phyloP scores from a whole-genome alignment of 2,113 vertebrate genomes.

The Mesocricetus auratus region DNA sequence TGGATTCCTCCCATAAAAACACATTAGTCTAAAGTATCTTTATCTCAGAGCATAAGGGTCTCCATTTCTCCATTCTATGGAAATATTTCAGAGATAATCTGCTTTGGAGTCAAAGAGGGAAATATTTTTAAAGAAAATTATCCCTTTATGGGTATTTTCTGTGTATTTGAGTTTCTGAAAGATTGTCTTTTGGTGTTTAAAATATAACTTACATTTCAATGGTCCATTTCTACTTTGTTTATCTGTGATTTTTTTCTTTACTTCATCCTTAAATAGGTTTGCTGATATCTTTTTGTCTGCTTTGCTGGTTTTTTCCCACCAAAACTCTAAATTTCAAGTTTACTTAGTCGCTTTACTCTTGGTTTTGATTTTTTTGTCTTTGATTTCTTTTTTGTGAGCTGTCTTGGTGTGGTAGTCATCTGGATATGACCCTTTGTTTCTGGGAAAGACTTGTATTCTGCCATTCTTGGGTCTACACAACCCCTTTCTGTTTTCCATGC shows the following conservation, averaged over 20 bases:
- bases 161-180: constrained; percentile 39
- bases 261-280: neutral
- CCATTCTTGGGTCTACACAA: too few relatives aligned
- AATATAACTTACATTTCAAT: neutral
- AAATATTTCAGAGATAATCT: constrained; percentile 27
- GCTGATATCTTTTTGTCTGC: neutral
- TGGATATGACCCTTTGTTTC: neutral
- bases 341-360: constrained; percentile 13
- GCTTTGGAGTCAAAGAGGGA: neutral
- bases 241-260: neutral
- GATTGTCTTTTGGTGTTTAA: constrained; percentile 14
- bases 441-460: neutral
- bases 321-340: constrained; percentile 9
- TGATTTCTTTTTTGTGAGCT: neutral
- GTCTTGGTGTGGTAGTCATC: neutral
- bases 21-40: neutral
- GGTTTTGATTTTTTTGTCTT: neutral
- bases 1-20: neutral
- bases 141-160: constrained; percentile 17
- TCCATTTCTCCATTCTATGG: constrained; percentile 3
- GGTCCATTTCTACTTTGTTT: neutral
- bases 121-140: constrained; percentile 3
- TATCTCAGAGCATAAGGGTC: neutral
- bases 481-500: neutral
- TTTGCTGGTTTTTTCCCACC: neutral